Conservation (phyloP, 2,888 invertebrate species). For the Agrilus cyanescens region DNA sequence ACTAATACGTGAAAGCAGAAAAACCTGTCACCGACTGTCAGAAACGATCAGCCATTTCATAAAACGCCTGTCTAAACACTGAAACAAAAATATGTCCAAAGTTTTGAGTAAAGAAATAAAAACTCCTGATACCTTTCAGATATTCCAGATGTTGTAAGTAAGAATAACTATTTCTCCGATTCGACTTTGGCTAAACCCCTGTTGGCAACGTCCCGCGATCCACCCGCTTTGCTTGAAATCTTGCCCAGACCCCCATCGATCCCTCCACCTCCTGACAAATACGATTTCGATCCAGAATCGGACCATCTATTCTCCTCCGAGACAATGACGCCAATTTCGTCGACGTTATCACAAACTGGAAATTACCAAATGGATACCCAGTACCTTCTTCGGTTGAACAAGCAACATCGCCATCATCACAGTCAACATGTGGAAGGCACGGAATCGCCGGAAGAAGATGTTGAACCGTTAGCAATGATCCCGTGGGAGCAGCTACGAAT, state of each 20-base stretch:
- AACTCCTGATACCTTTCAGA: conserved; percentile 31
- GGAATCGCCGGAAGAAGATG: conserved; percentile 37
- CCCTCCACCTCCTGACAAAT: conserved; percentile 57
- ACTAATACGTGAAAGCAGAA: too few relatives aligned
- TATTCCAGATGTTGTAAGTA: conserved; percentile 47
- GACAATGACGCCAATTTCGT: conserved; percentile 22
- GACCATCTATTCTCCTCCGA: conserved; percentile 23
- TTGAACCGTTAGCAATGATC: conserved; percentile 44
- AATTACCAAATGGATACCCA: conserved; percentile 31
- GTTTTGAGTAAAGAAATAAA: too few relatives aligned
- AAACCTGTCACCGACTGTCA: too few relatives aligned
- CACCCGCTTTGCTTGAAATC: conserved; percentile 42
- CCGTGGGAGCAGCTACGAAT: conserved; percentile 61
- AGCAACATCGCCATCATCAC: conserved; percentile 11
- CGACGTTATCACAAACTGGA: conserved; percentile 32
- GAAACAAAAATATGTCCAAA: too few relatives aligned
- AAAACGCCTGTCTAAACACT: too few relatives aligned
- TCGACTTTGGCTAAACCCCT: conserved; percentile 28
- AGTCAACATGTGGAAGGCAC: conserved; percentile 37
- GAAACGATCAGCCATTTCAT: too few relatives aligned
- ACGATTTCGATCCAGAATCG: conserved; percentile 34
- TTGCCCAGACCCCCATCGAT: conserved; percentile 49
- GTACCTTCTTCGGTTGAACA: conserved; percentile 26
- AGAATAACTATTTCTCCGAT: conserved; percentile 47
- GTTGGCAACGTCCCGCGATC: conserved; percentile 32